These are phyloP conservation scores for Chironomus tentans DNA, from an alignment of 2,888 invertebrate genomes.

Conservation along the genomic window DNA sequence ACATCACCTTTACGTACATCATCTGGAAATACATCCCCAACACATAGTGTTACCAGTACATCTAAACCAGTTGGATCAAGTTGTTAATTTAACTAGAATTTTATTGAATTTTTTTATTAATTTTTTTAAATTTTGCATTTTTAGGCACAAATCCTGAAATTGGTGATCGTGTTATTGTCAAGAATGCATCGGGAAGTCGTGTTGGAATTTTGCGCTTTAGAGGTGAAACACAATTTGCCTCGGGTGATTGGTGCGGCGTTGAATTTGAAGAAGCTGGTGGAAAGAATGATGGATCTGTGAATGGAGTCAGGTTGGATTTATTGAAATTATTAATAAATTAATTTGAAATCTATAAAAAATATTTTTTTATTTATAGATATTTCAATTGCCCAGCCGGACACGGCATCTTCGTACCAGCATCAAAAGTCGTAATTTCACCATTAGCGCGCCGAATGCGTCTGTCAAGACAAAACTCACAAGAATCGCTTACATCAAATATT, in stretches of 20 bases:
- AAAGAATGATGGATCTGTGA: slow-evolving; percentile 93
- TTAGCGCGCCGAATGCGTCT: slow-evolving; percentile 57
- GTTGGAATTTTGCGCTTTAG: slow-evolving; percentile 77
- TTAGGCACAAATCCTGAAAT: slow-evolving; percentile 48
- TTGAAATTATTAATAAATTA: background rate
- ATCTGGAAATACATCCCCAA: slow-evolving; percentile 40
- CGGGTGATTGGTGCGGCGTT: slow-evolving; percentile 92
- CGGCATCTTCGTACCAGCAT: slow-evolving; percentile 87
- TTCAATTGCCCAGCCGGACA: slow-evolving; percentile 85
- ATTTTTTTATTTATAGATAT: slow-evolving; percentile 60
- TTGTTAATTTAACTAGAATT: slow-evolving; percentile 9
- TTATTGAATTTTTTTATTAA: background rate
- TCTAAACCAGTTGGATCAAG: slow-evolving; percentile 30
- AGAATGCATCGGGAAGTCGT: slow-evolving; percentile 77
- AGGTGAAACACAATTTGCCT: slow-evolving; percentile 82
- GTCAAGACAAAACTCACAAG: slow-evolving; percentile 70
- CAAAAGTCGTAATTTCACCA: slow-evolving; percentile 82
- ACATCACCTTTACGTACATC: slow-evolving; percentile 36
- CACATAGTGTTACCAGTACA: slow-evolving; percentile 37
- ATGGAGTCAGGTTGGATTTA: slow-evolving; percentile 65
- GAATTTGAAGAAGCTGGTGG: slow-evolving; percentile 89
- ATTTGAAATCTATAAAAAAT: background rate
- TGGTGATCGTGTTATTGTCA: slow-evolving; percentile 88
- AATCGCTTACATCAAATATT: slow-evolving; percentile 64
- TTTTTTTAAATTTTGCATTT: too few species aligned